Conservation (phyloP, 2,113 vertebrate species). For the Percina caprodes region DNA sequence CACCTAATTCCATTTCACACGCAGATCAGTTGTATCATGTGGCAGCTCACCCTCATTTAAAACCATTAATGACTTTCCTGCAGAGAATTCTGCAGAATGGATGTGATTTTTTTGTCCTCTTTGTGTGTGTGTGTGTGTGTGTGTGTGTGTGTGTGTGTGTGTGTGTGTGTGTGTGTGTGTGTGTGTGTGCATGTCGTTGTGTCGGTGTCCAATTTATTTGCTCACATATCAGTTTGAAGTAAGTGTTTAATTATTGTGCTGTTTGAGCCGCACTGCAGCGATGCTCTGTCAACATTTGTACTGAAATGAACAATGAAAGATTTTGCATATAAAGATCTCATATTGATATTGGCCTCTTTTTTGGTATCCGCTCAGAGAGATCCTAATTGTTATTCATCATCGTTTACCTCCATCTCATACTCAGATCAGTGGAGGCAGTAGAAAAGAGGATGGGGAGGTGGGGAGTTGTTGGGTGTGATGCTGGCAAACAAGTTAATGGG, state of each 20-base stretch:
- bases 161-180: slow-evolving; percentile 15
- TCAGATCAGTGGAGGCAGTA: slow-evolving; percentile 41
- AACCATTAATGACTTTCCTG: slow-evolving; percentile 72
- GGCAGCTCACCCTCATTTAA: slow-evolving; percentile 70
- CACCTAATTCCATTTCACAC: slow-evolving; percentile 72
- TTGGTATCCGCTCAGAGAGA: slow-evolving; percentile 38
- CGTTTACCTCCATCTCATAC: slow-evolving; percentile 32
- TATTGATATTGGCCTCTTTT: slow-evolving; percentile 46
- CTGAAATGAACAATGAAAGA: slow-evolving; percentile 44
- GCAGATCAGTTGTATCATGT: slow-evolving; percentile 65
- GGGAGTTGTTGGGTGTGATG: background rate
- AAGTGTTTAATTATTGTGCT: slow-evolving; percentile 65
- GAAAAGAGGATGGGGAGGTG: slow-evolving; percentile 36
- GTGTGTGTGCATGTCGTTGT: background rate
- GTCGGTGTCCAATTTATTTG: slow-evolving; percentile 51
- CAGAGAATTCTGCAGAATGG: slow-evolving; percentile 59
- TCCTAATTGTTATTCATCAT: slow-evolving; percentile 52
- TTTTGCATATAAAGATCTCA: slow-evolving; percentile 34
- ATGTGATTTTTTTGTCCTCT: slow-evolving; percentile 64
- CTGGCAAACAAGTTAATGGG: slow-evolving; percentile 48
- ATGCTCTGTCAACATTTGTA: slow-evolving; percentile 52
- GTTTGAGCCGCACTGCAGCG: slow-evolving; percentile 20
- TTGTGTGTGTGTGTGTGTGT: slow-evolving; percentile 7
- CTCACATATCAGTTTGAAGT: slow-evolving; percentile 52
- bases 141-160: slow-evolving; percentile 17